Base-by-base conservation (phyloP, 1,140 invertebrate species). In the Pseudomyrmex flavicornis region DNA sequence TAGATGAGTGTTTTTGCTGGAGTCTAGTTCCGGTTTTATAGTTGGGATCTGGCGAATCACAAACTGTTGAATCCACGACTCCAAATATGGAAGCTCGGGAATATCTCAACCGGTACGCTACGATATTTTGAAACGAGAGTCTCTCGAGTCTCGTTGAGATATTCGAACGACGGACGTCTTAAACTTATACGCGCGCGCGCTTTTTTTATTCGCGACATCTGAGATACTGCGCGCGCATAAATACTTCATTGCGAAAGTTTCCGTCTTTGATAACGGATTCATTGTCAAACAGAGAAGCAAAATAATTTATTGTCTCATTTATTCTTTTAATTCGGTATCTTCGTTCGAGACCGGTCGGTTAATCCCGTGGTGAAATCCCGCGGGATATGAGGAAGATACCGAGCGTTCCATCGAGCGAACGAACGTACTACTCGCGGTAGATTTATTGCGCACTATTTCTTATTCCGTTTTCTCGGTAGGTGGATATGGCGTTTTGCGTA, bases 261-360 rank as follows among this genome's bases (percentile, higher is more conserved):
- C 8, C 13, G 44, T 68, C 50, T 35, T 35, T 35, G 35, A 35
- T 35, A 35, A 46, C 17, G 9, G 17, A 15, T 8, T 5, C 52
- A 56, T 77, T 56, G 46, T 48, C 26, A 9, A 12, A 2, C 44
- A 35, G 58, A 22, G n/a, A 12, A 26, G 58, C 52, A 56, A 61
- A 22, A 77, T 56, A 77, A 77, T 88, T 84, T 84, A 86, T 87
- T 80, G 82, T 84, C 75, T 61, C 79, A 52, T 77, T 62, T 77
- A 87, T 74, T 68, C 73, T 35, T 87, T 88, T 79, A 79, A 88
- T 87, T 79, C 77, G 13, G 73, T 85, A 59, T 72, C 50, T 1
- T 1, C 13, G 10, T 26, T 35, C 8, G 74, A 35, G 59, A 65
- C 17, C 10, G 44, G 35, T 7, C 59, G 8, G 46, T 26, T 35